Conservation (phyloP, 2,797 vertebrate species). For the Enteromius fasciolatus region DNA sequence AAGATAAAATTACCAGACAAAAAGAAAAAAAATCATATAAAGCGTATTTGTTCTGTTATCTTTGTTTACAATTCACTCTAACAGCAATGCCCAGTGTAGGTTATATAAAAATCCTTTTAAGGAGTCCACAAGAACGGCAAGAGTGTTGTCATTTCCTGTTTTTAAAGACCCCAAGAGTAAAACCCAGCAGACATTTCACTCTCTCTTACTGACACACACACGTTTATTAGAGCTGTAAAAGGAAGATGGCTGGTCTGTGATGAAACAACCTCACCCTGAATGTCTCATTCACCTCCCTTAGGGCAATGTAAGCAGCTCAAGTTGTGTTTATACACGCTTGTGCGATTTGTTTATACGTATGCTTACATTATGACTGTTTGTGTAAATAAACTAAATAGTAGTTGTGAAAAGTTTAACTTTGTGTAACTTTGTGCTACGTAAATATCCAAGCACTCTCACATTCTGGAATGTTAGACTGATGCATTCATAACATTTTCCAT, state of each 20-base stretch:
- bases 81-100: neutral
- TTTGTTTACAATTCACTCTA: neutral
- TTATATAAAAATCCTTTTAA: constrained; percentile 13
- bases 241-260: constrained; percentile 17
- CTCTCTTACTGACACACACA: neutral
- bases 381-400: too few species aligned
- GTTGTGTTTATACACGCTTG: constrained; percentile 15
- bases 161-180: constrained; percentile 9
- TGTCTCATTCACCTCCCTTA: constrained; percentile 36
- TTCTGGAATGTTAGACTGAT: constrained; percentile 10
- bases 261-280: constrained; percentile 12
- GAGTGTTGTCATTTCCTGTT: constrained; percentile 43
- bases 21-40: neutral
- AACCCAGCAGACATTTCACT: neutral
- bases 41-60: neutral
- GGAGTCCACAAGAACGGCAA: neutral
- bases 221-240: neutral
- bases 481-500: constrained; percentile 15
- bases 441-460: constrained; percentile 3
- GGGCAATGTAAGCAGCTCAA: constrained; percentile 38
- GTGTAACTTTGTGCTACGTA: neutral
- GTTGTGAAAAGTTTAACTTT: too few species aligned
- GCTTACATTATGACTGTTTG: constrained; percentile 4
- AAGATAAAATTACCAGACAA: neutral
- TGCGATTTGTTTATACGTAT: neutral